Conservation (phyloP, 2,888 invertebrate species). For the Drosophila falleni region DNA sequence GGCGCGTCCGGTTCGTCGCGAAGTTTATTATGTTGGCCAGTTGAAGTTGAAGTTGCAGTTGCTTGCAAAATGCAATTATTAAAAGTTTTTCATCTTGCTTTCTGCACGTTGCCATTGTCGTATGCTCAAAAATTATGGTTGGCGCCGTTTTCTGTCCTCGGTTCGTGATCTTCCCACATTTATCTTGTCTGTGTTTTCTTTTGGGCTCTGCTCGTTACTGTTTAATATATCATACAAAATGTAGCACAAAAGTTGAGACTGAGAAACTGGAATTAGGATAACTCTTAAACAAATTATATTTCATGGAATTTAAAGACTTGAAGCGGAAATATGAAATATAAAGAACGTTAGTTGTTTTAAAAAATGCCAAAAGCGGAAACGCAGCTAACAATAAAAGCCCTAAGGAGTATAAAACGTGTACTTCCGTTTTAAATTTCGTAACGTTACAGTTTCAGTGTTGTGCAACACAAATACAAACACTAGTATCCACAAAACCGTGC, state of each 20-base stretch:
- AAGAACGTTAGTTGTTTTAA: slow-evolving; percentile 14
- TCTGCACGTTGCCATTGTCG: slow-evolving; percentile 49
- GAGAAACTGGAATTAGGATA: slow-evolving; percentile 11
- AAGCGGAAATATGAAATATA: slow-evolving; percentile 49
- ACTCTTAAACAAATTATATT: slow-evolving; percentile 53
- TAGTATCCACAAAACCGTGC: slow-evolving; percentile 16
- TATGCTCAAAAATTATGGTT: slow-evolving; percentile 63
- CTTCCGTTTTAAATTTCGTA: slow-evolving; percentile 77
- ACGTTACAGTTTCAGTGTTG: slow-evolving; percentile 11
- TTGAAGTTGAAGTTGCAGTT: slow-evolving; percentile 44
- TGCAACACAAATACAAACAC: background rate
- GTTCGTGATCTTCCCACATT: slow-evolving; percentile 26
- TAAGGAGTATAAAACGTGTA: slow-evolving; percentile 76
- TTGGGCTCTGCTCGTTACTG: slow-evolving; percentile 1
- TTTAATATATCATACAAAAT: slow-evolving; percentile 4
- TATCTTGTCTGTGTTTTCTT: slow-evolving; percentile 2
- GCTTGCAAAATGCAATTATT: slow-evolving; percentile 74
- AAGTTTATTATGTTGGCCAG: slow-evolving; percentile 69
- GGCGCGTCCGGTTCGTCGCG: slow-evolving; percentile 48
- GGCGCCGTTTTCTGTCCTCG: slow-evolving; percentile 56
- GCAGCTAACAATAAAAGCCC: slow-evolving; percentile 71
- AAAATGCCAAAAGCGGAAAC: slow-evolving; percentile 65
- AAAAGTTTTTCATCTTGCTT: slow-evolving; percentile 55
- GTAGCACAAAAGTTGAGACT: slow-evolving; percentile 7
- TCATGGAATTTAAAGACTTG: slow-evolving; percentile 23